Base-by-base conservation (phyloP, 2,113 vertebrate species). In the Empidonax alnorum region DNA sequence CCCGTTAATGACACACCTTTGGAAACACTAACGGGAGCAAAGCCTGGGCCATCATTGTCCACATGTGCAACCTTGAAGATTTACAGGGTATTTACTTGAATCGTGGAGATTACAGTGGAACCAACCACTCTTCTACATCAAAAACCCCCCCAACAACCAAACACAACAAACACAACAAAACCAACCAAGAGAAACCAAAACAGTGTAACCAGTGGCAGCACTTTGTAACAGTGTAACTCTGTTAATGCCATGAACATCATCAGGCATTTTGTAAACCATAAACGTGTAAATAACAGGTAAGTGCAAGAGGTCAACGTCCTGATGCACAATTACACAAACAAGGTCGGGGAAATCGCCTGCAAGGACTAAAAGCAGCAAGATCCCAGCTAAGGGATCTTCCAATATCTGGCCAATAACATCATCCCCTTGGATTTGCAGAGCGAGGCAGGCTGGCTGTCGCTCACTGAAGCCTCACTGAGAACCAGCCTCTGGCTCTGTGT, bases 271-370 rank as follows among this genome's bases (percentile, higher is more conserved):
- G 33, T 23, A 52, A 68, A 2, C 12, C 18, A 25, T 18, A 59
- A 42, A 42, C 10, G 13, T 25, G 14, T 23, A 20, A 73, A 56
- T 20, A 61, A 69, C 10, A 23, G 0, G 0, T 3, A 33, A n/a
- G 25, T 53, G 4, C 49, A 77, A 12, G 44, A 63, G 10, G 24
- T 39, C 31, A 46, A 8, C 59, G 27, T 11, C 14, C 56, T 49
- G 11, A 18, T 4, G 37, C 47, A 42, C 5, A 20, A 4, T 15
- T 49, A 6, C 47, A 41, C 15, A 52, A 67, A 56, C 1, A 0
- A 11, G 8, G 19, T 55, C 35, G 6, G 12, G 68, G 28, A 76
- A 28, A 33, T 47, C 75, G 53, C 9, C 33, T 21, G 17, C 24
- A 35, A 83, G 30, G 14, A 28, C 12, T 28, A 53, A 83, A 71